phyloP scores from a whole-genome alignment of 2,797 vertebrate genomes.

The Syngnathus acus region DNA sequence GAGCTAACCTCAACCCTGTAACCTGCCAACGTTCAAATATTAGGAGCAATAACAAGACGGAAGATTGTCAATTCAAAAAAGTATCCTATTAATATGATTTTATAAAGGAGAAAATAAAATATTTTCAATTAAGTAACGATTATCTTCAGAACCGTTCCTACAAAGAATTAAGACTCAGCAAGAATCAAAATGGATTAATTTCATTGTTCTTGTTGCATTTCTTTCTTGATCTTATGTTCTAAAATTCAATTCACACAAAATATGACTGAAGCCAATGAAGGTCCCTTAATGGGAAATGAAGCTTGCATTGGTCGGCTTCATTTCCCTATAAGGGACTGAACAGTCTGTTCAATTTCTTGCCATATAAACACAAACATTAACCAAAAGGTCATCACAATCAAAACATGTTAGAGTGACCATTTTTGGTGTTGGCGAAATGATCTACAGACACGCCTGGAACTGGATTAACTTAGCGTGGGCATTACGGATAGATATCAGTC shows the following conservation, averaged over 20 bases:
- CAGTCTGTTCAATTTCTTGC: neutral
- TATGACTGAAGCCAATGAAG: neutral
- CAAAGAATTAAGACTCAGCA: too few relatives aligned
- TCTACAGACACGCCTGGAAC: neutral
- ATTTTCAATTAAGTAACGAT: too few relatives aligned
- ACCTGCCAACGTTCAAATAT: neutral
- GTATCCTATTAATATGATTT: neutral
- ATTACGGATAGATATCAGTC: slow-evolving; percentile 2
- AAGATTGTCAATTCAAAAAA: neutral
- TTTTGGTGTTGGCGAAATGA: slow-evolving; percentile 6
- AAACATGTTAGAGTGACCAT: neutral
- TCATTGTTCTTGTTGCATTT: too few relatives aligned
- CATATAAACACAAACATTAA: neutral
- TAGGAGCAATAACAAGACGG: neutral
- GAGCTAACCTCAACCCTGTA: neutral
- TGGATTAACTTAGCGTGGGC: neutral
- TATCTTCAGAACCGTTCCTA: too few relatives aligned
- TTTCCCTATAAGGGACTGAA: neutral
- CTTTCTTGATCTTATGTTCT: too few relatives aligned
- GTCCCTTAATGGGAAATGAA: neutral
- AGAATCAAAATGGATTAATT: too few relatives aligned
- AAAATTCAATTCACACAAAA: too few relatives aligned
- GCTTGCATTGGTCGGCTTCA: too few relatives aligned
- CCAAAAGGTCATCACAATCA: neutral
- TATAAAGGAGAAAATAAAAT: too few relatives aligned